These are phyloP conservation scores for Drosophila emarginata DNA, from an alignment of 2,888 invertebrate genomes.

Conservation along the genomic window DNA sequence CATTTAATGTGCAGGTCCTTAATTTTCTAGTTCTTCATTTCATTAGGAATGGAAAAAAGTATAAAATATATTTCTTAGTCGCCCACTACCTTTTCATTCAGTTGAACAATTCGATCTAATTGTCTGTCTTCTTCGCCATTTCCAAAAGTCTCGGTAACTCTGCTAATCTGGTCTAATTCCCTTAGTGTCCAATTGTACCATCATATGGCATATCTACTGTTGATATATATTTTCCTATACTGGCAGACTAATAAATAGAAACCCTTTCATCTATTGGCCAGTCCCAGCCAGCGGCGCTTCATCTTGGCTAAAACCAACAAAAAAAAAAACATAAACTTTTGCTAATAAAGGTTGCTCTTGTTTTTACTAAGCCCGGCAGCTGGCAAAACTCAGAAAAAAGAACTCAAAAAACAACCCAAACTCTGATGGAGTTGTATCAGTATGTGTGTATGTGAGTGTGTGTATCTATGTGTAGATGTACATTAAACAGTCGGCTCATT, in stretches of 20 bases:
- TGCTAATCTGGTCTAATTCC: slow-evolving; percentile 36
- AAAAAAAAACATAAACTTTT: slow-evolving; percentile 32
- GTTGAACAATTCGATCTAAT: slow-evolving; percentile 2
- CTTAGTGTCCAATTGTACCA: neutral
- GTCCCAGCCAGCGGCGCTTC: slow-evolving; percentile 57
- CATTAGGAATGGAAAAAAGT: neutral
- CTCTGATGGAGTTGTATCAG: slow-evolving; percentile 25
- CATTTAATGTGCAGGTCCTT: neutral
- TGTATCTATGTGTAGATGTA: slow-evolving; percentile 20
- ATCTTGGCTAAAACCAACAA: slow-evolving; percentile 53
- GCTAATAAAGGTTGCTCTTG: slow-evolving; percentile 74
- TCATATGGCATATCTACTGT: too few species aligned
- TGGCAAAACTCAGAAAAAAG: slow-evolving; percentile 24
- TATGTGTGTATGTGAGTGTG: too few species aligned
- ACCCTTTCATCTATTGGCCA: slow-evolving; percentile 66
- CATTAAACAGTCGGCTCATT: slow-evolving; percentile 76
- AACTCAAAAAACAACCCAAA: neutral
- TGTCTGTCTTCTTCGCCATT: neutral
- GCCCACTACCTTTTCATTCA: neutral
- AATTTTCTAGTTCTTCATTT: neutral
- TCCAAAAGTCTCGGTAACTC: neutral
- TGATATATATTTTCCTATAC: neutral
- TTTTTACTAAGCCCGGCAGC: slow-evolving; percentile 37
- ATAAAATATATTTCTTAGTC: neutral
- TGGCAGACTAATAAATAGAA: slow-evolving; percentile 64